Base-by-base conservation (phyloP, 2,113 vertebrate species). In the Podarcis cretensis region DNA sequence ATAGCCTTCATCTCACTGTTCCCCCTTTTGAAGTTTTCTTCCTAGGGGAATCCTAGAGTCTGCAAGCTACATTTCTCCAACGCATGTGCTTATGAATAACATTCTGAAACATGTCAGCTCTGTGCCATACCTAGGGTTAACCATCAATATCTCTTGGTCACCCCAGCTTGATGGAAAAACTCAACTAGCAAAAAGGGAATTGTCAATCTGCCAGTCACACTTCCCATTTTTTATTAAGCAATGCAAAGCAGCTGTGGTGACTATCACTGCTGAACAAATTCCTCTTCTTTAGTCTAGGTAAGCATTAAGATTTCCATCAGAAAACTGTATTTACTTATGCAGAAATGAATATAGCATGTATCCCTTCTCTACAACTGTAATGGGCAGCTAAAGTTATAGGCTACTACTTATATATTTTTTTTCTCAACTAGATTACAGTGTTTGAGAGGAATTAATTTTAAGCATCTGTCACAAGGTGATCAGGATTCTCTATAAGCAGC, bases 181-280 rank as follows among this genome's bases (percentile, higher is more conserved):
- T 85, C 73, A 27, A 35, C 73, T 30, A 43, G 73, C 35, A 76
- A 57, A 23, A 73, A 76, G 73, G 59, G 37, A 86, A 86, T 54
- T 79, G 75, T 86, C 63, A 48, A n/a, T 6, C 14, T 86, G 74
- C 74, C 84, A 86, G 85, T 68, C 35, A 68, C 63, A 86, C 75
- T 79, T 86, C 85, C 85, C 40, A 79, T 79, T 86, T 54, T 86
- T 68, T 86, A 86, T 86, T 30, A 79, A 86, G 63, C 30, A 69
- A 86, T 48, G 37, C 63, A 79, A 86, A 86, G n/a, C 59, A 68
- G 75, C 75, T 32, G 63, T n/a, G 37, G 59, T 68, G 63, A 27
- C 37, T 65, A 78, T 48, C 74, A 25, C 84, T 65, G 35, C 54
- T n/a, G 74, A 85, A 86, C 57, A 86, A 86, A 77, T 77, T 66